These are phyloP conservation scores for Threskiornis aethiopicus DNA, from an alignment of 2,797 vertebrate species.

Conservation along the genomic window DNA sequence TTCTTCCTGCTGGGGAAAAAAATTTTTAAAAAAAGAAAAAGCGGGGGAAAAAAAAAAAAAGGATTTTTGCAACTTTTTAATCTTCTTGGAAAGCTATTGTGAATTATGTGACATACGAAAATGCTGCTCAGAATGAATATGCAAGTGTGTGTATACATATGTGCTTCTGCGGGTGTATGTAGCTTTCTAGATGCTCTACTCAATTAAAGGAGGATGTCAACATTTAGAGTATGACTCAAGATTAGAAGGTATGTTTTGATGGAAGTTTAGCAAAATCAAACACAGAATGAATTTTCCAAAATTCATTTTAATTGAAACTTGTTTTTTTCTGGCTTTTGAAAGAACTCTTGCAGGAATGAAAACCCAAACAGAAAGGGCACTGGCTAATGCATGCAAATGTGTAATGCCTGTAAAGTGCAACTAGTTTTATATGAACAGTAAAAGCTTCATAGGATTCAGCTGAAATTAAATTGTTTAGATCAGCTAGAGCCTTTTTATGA, in stretches of 20 bases:
- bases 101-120: neutral
- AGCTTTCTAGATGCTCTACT: neutral
- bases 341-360: neutral
- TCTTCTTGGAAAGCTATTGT: neutral
- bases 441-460: slow-evolving; percentile 1
- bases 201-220: neutral
- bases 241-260: neutral
- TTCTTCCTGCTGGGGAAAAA: fast-evolving
- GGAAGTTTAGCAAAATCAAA: neutral
- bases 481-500: slow-evolving; percentile 23
- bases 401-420: neutral
- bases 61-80: neutral
- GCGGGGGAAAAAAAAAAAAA: too few relatives aligned
- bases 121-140: neutral
- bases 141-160: neutral
- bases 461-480: slow-evolving; percentile 15
- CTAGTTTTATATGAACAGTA: slow-evolving; percentile 4
- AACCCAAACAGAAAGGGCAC: neutral
- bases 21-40: too few relatives aligned
- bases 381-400: neutral
- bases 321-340: neutral
- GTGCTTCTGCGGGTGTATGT: neutral
- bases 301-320: neutral
- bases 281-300: neutral
- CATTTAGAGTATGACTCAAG: neutral